A percentile compares a stretch with the other conserved stretches of the same genome.
Evolutionary conservation across 2,888 invertebrate species (phyloP).

Genomic region (Euproctis similis): DNA sequence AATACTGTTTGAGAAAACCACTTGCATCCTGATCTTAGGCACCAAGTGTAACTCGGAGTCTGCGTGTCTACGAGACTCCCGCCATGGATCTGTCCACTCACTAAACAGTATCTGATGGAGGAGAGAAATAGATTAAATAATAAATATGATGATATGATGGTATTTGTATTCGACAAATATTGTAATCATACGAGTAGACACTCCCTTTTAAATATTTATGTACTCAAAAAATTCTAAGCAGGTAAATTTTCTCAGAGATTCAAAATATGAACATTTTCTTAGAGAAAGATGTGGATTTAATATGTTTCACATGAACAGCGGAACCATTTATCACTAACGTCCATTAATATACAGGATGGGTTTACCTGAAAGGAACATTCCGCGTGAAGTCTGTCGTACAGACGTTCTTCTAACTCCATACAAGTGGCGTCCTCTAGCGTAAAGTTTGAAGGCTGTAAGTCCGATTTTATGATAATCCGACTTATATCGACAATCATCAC

Average conservation of each 20-base stretch:
- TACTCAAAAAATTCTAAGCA: too few relatives aligned
- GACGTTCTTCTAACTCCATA: conserved; percentile 86
- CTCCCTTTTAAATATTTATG: too few relatives aligned
- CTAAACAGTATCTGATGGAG: conserved; percentile 64
- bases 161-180: too few relatives aligned
- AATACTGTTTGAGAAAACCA: conserved; percentile 84
- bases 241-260: too few relatives aligned
- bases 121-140: too few relatives aligned
- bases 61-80: conserved; percentile 79
- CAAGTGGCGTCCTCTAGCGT: conserved; percentile 85
- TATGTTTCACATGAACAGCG: too few relatives aligned
- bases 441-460: conserved; percentile 81
- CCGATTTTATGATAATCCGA: conserved; percentile 80
- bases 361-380: conserved; percentile 81
- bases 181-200: too few relatives aligned
- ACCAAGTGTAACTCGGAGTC: conserved; percentile 85
- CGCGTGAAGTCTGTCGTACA: conserved; percentile 85
- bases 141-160: too few relatives aligned
- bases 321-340: too few relatives aligned
- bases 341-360: too few relatives aligned
- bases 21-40: conserved; percentile 79
- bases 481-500: conserved; percentile 84
- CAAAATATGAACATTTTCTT: background rate
- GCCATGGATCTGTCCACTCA: conserved; percentile 82
- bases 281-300: too few relatives aligned